Evolutionary conservation across 2,888 invertebrate species (phyloP).

Genomic region (Brenthis ino): DNA sequence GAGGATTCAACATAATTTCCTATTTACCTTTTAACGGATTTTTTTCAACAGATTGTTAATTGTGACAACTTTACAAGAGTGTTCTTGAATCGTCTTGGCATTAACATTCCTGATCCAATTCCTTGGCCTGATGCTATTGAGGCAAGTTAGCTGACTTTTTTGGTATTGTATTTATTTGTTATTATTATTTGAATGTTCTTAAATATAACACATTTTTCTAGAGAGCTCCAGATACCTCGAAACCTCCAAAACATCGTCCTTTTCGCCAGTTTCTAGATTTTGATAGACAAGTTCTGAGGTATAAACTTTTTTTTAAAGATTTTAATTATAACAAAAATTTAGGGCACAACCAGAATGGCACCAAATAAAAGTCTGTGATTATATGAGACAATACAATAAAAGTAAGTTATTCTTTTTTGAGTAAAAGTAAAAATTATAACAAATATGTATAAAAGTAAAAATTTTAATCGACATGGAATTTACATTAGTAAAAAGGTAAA

Average conservation of each 20-base stretch:
- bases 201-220: conserved; percentile 54
- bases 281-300: conserved; percentile 86
- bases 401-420: too few relatives aligned
- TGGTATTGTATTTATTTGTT: not conserved
- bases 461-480: too few relatives aligned
- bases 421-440: too few relatives aligned
- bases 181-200: not conserved
- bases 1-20: too few relatives aligned
- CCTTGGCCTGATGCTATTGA: conserved; percentile 69
- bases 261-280: conserved; percentile 92
- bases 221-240: conserved; percentile 53
- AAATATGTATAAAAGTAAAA: too few relatives aligned
- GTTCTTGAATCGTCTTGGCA: conserved; percentile 92
- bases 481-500: too few relatives aligned
- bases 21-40: not conserved
- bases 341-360: too few relatives aligned
- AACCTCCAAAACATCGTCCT: conserved; percentile 80
- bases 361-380: too few relatives aligned
- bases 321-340: not conserved
- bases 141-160: conserved; percentile 46
- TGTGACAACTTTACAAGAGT: conserved; percentile 94
- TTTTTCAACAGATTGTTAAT: conserved; percentile 85
- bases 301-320: conserved; percentile 26
- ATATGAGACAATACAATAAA: too few relatives aligned
- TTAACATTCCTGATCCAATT: conserved; percentile 88